Base-by-base conservation (phyloP, 2,113 vertebrate genomes). In the Hemibagrus wyckioides region DNA sequence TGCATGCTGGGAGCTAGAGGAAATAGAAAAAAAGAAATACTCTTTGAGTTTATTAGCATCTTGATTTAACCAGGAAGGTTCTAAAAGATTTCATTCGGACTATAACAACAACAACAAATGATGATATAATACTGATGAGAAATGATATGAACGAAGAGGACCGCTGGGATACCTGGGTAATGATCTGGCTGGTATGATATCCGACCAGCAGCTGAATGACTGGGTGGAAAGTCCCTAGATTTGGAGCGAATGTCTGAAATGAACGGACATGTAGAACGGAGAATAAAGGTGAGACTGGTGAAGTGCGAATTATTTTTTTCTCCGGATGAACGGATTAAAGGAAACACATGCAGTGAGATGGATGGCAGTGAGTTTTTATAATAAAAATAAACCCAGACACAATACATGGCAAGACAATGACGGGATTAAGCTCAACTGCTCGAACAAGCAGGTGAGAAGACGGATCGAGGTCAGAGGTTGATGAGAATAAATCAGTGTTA, bases 1-100 rank as follows among this genome's bases (percentile, higher is more conserved):
- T 97, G 97, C 94, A 98, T 96, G 92, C 92, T 96, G 0, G 97
- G 91, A 67, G 97, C 98, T 99, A 92, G 41, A 13, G 33, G 21
- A 77, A 33, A 28, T 33, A 28, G 50, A 4, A 87, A 28, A 61
- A 4, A 87, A 50, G 6, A 36, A 50, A 85, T 54, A 84, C 14
- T n/a, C 13, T 44, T 4, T 30, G 11, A 79, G 10, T 8, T 1
- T 30, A 56, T 36, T 1, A 80, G 23, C 19, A 2, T 33, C 0
- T 19, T 56, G 30, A 56, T 77, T 50, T 77, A 2, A 50, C 25
- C 23, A 33, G 56, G 33, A 80, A 0, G 7, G 7, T 23, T 30
- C 19, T n/a, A n/a, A 23, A 6, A 80, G 30, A 39, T 23, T 25
- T 25, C 30, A 54, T n/a, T n/a, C n/a, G n/a, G n/a, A n/a, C n/a